phyloP scores from a whole-genome alignment of 2,113 vertebrate species.

The Mandrillus leucophaeus region DNA sequence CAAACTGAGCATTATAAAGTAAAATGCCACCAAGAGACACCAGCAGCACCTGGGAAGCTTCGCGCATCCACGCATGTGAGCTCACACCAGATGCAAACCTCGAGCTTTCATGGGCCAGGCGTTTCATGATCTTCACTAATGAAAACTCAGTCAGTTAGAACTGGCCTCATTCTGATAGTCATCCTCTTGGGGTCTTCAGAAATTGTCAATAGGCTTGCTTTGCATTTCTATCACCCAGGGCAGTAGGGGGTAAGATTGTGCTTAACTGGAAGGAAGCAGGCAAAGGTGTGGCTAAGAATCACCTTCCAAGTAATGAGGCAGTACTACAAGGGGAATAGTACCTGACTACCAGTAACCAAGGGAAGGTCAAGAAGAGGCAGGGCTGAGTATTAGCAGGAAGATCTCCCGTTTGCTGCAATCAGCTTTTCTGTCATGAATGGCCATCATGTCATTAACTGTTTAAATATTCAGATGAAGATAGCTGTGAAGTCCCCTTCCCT shows the following conservation, averaged over 20 bases:
- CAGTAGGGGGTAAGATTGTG: not conserved
- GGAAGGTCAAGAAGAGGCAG: not conserved
- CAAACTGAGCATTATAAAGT: constrained; percentile 43
- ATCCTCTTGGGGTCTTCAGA: constrained; percentile 47
- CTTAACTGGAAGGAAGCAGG: not conserved
- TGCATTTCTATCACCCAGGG: constrained; percentile 52
- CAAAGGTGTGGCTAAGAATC: not conserved
- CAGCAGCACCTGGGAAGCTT: not conserved
- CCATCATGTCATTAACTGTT: not conserved
- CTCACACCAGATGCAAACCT: not conserved
- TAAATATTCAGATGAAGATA: not conserved
- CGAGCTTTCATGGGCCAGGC: not conserved
- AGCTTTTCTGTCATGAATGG: not conserved
- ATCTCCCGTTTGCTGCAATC: not conserved
- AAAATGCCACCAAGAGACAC: not conserved
- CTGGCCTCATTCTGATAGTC: constrained; percentile 27
- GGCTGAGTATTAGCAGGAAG: not conserved
- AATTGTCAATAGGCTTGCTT: constrained; percentile 13
- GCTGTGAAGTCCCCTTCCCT: not conserved
- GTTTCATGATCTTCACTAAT: constrained; percentile 44
- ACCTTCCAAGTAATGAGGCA: not conserved
- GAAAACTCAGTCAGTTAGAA: constrained; percentile 64
- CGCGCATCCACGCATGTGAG: not conserved
- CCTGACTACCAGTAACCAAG: not conserved
- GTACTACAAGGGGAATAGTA: not conserved